Base-by-base conservation (phyloP, 2,113 vertebrate species). In the Pseudorectes ferrugineus region DNA sequence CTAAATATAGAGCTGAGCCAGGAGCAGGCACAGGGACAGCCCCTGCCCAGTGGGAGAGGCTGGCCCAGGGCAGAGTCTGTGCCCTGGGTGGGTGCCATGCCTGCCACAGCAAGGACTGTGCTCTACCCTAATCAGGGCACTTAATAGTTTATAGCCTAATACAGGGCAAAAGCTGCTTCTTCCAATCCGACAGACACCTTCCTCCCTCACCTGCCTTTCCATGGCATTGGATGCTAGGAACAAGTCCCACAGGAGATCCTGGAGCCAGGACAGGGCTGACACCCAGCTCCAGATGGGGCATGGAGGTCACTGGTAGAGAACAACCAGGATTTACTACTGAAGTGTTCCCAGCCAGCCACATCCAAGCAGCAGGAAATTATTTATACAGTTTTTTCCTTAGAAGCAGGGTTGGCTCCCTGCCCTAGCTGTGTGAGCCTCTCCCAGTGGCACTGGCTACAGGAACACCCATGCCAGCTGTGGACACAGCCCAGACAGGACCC, bases 361-460 rank as follows among this genome's bases (percentile, higher is more conserved):
- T 26, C 43, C 31, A 22, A 51, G 36, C 57, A 66, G 57, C 52
- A 85, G 88, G 78, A 78, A 92, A n/a, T 85, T 40, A 70, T 61
- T 81, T 62, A 38, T 82, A 75, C 62, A 18, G 12, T 23, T 49
- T 67, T 80, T 86, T 48, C 59, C 62, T 80, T 57, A 26, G 57
- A 75, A 90, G 33, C 21, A 20, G 21, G 14, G 12, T 2, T 91
- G 94, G 92, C 71, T 7, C 12, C 21, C 62, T 42, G 66, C 72
- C 71, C 38, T 6, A 6, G 70, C 42, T 42, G 10, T 5, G 2
- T 3, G 3, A 46, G 74, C 68, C 67, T 38, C 17, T 35, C n/a
- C 48, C 33, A 6, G 11, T 57, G 42, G 61, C 0, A 0, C 57
- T 15, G 43, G 19, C 48, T n/a, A 58, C 1, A 2, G 78, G 9